These are phyloP conservation scores for Jordanella pulchra DNA, from an alignment of 2,797 vertebrate genomes.

Conservation along the genomic window DNA sequence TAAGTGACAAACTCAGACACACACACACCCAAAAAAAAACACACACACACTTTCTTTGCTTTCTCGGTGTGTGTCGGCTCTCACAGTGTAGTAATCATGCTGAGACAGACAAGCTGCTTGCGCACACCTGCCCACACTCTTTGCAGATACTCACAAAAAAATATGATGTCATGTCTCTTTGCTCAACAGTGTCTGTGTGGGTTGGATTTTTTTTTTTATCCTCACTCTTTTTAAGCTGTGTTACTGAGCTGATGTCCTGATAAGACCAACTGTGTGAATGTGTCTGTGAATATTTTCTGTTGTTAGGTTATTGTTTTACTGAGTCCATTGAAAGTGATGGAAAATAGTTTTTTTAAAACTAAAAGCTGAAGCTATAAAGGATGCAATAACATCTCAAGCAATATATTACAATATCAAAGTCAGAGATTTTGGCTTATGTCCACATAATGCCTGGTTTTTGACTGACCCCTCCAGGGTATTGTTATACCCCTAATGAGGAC, in stretches of 20 bases:
- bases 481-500: no score
- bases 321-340: conserved; percentile 14
- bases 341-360: conserved; percentile 58
- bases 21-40: background rate
- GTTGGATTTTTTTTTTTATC: conserved; percentile 20
- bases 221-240: conserved; percentile 38
- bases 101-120: conserved; percentile 38
- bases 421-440: no score
- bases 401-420: background rate
- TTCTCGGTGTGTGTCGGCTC: conserved; percentile 41
- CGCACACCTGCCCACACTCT: conserved; percentile 61
- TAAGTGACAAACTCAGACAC: conserved; percentile 55
- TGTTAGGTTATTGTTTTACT: conserved; percentile 37
- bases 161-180: conserved; percentile 74
- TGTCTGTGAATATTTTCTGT: conserved; percentile 31
- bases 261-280: conserved; percentile 34
- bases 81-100: conserved; percentile 53
- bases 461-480: no score
- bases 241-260: conserved; percentile 67
- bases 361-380: conserved; percentile 38
- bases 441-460: no score
- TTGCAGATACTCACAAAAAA: conserved; percentile 51
- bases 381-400: background rate
- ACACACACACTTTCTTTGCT: conserved; percentile 30
- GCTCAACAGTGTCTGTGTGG: conserved; percentile 46